These are phyloP conservation scores for Leptatherina wallacei DNA, from an alignment of 2,797 vertebrate genomes.

Conservation along the genomic window DNA sequence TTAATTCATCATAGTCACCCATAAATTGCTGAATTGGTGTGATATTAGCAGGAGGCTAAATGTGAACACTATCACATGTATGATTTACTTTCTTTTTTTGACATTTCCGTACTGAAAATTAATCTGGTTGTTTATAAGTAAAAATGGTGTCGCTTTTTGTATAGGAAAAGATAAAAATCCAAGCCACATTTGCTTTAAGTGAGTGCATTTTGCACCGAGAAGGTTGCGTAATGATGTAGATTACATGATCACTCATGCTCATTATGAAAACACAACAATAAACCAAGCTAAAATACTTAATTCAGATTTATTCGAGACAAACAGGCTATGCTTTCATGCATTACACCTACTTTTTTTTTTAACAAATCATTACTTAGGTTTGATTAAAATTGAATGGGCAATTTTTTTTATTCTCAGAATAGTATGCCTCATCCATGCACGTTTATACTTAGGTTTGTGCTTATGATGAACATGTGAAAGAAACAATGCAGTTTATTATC, in stretches of 20 bases:
- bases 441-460: not conserved
- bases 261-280: not conserved
- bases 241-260: not conserved
- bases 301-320: not conserved
- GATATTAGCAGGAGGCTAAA: not conserved
- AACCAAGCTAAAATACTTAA: not conserved
- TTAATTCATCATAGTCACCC: constrained; percentile 6
- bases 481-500: constrained; percentile 1
- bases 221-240: constrained; percentile 14
- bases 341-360: not conserved
- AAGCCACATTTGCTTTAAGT: not conserved
- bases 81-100: constrained; percentile 11
- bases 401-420: not conserved
- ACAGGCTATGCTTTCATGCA: not conserved
- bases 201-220: not conserved
- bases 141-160: not conserved
- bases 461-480: not conserved
- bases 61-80: not conserved
- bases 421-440: not conserved
- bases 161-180: not conserved
- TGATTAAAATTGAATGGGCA: not conserved
- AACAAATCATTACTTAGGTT: not conserved
- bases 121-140: not conserved
- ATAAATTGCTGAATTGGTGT: not conserved
- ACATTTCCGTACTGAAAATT: not conserved